Evolutionary conservation across 1,140 invertebrate genomes (phyloP), one percentile per base, ranked within the genome.

Genomic region (Alviniconcha marisindica): DNA sequence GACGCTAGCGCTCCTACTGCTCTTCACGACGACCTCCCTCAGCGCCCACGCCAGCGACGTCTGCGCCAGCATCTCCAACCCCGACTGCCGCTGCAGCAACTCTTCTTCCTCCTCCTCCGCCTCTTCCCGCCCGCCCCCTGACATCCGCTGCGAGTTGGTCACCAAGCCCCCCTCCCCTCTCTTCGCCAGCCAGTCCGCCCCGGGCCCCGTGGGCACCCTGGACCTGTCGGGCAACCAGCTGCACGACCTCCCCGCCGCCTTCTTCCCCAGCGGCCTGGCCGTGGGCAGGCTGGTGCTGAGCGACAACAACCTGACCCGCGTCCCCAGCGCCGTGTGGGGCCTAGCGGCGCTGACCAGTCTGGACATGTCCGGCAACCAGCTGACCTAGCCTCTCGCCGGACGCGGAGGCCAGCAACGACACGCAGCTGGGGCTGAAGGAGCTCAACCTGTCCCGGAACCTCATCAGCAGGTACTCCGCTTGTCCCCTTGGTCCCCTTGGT

Each of bases 191-290:
- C 24, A 3, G 2, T 76, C 73, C 21, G 21, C 12, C 10, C 14
- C 44, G 24, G 42, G n/a, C 15, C 18, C 73, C 5, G 12, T 76
- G 3, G 33, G 44, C 40, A 40, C 18, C 0, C 77, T 84, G 51
- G 77, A 80, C 28, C 42, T 84, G 18, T 56, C 77, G 21, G 24
- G 38, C 10, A 84, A 71, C 48, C 28, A 81, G 31, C 48, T 84
- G 28, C 21, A 63, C n/a, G 42, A 71, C 38, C 40, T 84, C 21
- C 83, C 83, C 5, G 40, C 38, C 4, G 74, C 74, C 40, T 81
- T 84, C 51, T 60, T 84, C 1, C 28, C 51, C n/a, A 69, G 24
- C 1, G 38, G 73, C 15, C n/a, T 28, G 24, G 24, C n/a, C 21
- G 33, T 84, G 14, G 31, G 14, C 14, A 14, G 21, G 18, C n/a